Conservation (phyloP, 2,113 vertebrate species). For the Oenanthe melanoleuca region DNA sequence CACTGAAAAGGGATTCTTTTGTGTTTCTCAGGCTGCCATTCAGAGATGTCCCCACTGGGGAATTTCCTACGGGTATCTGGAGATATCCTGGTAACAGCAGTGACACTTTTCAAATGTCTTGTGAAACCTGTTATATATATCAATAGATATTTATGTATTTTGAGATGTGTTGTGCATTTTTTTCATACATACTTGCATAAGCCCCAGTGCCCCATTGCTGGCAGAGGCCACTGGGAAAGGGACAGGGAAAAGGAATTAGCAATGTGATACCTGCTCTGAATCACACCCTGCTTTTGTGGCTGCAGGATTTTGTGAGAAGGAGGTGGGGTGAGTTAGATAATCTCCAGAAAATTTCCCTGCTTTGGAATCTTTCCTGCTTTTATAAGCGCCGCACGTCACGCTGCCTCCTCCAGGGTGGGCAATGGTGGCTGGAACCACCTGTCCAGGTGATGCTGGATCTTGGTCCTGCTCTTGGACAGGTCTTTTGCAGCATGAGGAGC, state of each 20-base stretch:
- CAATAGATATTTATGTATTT: background rate
- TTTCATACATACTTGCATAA: background rate
- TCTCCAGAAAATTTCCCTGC: background rate
- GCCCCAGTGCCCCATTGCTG: background rate
- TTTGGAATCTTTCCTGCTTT: background rate
- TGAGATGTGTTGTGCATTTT: background rate
- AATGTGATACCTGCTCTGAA: background rate
- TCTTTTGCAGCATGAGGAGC: background rate
- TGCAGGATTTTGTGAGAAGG: background rate
- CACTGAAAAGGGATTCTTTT: background rate
- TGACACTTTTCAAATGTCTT: background rate
- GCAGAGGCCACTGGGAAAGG: background rate
- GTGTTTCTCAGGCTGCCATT: background rate
- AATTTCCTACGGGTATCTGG: background rate
- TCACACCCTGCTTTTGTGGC: background rate
- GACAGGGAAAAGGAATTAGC: background rate
- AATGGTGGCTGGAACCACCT: fast-evolving
- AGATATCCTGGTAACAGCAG: background rate
- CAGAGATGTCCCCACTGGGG: background rate
- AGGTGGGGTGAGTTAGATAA: background rate
- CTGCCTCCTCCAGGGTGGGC: background rate
- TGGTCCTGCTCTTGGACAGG: background rate
- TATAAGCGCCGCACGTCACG: fast-evolving
- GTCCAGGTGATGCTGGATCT: background rate
- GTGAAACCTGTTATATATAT: background rate